These are phyloP conservation scores for Tetrax tetrax DNA, from an alignment of 2,113 vertebrate species.

Conservation along the genomic window DNA sequence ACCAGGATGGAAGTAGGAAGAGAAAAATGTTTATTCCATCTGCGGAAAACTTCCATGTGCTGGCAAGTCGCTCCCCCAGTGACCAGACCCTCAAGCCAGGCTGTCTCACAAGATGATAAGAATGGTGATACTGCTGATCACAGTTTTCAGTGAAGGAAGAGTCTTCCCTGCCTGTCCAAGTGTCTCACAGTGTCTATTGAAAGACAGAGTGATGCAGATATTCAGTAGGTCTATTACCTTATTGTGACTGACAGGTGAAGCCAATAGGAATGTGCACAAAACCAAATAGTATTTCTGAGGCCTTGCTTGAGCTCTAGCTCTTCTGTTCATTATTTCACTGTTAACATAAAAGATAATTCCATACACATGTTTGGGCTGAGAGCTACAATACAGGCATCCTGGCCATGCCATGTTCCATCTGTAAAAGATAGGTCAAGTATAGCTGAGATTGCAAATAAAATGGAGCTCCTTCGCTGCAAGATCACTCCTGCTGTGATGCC, in stretches of 20 bases:
- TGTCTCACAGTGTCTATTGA: neutral
- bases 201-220: neutral
- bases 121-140: rapidly evolving
- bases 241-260: neutral
- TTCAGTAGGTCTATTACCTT: neutral
- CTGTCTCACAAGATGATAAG: neutral
- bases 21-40: neutral
- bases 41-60: neutral
- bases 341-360: neutral
- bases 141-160: neutral
- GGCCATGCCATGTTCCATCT: neutral
- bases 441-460: neutral
- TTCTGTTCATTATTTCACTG: neutral
- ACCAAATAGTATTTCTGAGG: neutral
- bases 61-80: neutral
- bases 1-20: neutral
- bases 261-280: neutral
- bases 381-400: neutral
- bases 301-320: neutral
- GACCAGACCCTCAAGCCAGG: neutral
- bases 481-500: neutral
- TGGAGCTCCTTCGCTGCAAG: neutral
- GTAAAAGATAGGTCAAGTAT: rapidly evolving
- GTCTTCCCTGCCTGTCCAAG: neutral
- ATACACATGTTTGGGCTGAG: neutral